Conservation (phyloP, 2,797 vertebrate species). For the Sphenodon punctatus region DNA sequence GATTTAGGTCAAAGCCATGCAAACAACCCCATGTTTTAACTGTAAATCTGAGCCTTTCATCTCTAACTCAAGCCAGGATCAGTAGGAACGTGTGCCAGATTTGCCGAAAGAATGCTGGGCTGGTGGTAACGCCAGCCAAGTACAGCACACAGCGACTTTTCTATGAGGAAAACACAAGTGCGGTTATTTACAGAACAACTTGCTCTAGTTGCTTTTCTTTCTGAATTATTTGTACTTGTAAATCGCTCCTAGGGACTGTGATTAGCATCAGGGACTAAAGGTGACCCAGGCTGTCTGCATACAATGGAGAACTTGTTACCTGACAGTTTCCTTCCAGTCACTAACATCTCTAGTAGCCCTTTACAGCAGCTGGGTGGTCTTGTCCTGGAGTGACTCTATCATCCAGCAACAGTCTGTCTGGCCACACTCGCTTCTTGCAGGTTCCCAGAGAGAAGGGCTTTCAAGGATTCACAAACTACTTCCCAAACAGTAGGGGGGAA, state of each 20-base stretch:
- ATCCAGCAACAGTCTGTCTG: not conserved
- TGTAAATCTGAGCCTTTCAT: not conserved
- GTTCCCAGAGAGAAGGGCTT: constrained; percentile 35
- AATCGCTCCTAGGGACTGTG: too few relatives aligned
- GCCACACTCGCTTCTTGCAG: not conserved
- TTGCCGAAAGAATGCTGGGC: not conserved
- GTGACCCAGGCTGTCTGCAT: too few relatives aligned
- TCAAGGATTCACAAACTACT: not conserved
- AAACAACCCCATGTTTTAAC: not conserved
- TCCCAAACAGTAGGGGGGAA: not conserved
- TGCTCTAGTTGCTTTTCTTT: too few relatives aligned
- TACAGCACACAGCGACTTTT: too few relatives aligned
- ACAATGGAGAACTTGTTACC: constrained; percentile 44
- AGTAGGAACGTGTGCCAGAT: not conserved
- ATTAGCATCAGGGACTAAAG: too few relatives aligned
- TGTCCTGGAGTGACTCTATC: not conserved
- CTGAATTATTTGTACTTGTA: too few relatives aligned
- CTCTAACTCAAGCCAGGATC: not conserved
- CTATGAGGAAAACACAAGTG: too few relatives aligned
- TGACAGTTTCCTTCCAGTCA: constrained; percentile 41
- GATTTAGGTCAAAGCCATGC: not conserved
- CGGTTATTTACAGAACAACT: too few relatives aligned
- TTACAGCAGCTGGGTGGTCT: not conserved
- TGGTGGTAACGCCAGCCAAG: not conserved
- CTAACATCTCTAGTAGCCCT: constrained; percentile 21